A percentile compares a stretch with the other conserved stretches of the same genome.
Evolutionary conservation across 2,113 vertebrate genomes (phyloP).

Genomic region (Triplophysa dalaica): DNA sequence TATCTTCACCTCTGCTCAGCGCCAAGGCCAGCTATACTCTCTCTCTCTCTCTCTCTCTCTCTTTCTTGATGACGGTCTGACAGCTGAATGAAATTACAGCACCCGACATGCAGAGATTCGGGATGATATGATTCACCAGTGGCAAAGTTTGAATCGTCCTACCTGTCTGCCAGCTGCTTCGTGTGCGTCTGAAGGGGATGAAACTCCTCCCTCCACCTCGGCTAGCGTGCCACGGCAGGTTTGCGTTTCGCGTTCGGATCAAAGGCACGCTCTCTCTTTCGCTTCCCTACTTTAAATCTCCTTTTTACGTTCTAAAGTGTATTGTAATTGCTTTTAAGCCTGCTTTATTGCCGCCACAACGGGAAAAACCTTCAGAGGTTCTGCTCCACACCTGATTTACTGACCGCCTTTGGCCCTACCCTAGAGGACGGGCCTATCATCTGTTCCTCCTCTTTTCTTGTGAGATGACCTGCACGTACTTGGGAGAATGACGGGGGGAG

Average conservation of each 20-base stretch:
- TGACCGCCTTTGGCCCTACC: not conserved
- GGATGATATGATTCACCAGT: slow-evolving; percentile 38
- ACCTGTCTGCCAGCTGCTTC: slow-evolving; percentile 17
- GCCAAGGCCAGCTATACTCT: slow-evolving; percentile 26
- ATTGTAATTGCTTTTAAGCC: slow-evolving; percentile 21
- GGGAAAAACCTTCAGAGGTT: slow-evolving; percentile 28
- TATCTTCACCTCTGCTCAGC: slow-evolving; percentile 50
- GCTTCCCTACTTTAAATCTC: slow-evolving; percentile 30
- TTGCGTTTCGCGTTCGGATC: slow-evolving; percentile 40
- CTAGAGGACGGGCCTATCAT: not conserved
- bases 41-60: slow-evolving; percentile 3
- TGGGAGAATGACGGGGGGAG: slow-evolving; percentile 1
- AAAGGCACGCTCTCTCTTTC: slow-evolving; percentile 40
- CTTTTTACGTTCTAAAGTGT: slow-evolving; percentile 28
- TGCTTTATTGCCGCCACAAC: slow-evolving; percentile 12
- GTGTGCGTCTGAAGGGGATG: not conserved
- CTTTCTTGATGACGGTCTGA: slow-evolving; percentile 23
- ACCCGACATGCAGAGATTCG: slow-evolving; percentile 28
- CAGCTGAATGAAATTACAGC: slow-evolving; percentile 41
- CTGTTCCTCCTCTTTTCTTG: not conserved
- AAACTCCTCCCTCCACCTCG: slow-evolving; percentile 36
- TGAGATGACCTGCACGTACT: slow-evolving; percentile 9
- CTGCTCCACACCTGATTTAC: slow-evolving; percentile 31
- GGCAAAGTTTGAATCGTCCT: slow-evolving; percentile 13
- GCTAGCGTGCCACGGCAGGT: slow-evolving; percentile 50